Base-by-base conservation (phyloP, 1,140 invertebrate species). In the Eufriesea mexicana region DNA sequence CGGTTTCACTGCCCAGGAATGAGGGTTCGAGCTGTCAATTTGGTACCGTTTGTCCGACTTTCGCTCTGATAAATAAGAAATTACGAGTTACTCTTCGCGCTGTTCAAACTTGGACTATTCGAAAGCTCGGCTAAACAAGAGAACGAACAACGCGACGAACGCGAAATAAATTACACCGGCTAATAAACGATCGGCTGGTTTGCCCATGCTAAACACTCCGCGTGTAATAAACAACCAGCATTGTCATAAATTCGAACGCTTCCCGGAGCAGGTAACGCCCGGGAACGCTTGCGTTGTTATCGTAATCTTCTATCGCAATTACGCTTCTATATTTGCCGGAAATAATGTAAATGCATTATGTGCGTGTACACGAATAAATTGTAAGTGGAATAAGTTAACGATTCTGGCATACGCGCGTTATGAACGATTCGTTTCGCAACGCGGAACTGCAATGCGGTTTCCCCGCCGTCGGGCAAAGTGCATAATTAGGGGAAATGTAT, bases 301-400 rank as follows among this genome's bases (percentile, higher is more conserved):
- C 66, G 71, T 61, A 45, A 87, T 83, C 71, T 83, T 51, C 72
- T 64, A 75, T 57, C 70, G 51, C 67, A 87, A 87, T 87, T 87
- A 57, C 68, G 28, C 18, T n/a, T 47, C 47, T 66, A 55, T 71
- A 78, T 79, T 84, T 70, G 51, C 57, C 4, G 59, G 47, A 86
- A 85, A 83, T 71, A 79, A 74, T 62, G 70, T 54, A 25, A 54
- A 86, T 80, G 35, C 23, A 74, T 80, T 70, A 77, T 78, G 55
- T 9, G 12, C 49, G 62, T 45, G 51, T 49, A 23, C 73, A 75
- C 49, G 62, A 12, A 71, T 86, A 83, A 83, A 87, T 87, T 83
- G 57, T 66, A 16, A 64, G n/a, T 35, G 73, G 51, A 70, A 35
- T 81, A 87, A 87, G 86, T 84, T 72, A 86, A 62, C 51, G 47